Percentiles rank a stretch among this genome's conserved stretches.
Conservation (phyloP, 1,140 invertebrate species). For the Marisa cornuarietis region DNA sequence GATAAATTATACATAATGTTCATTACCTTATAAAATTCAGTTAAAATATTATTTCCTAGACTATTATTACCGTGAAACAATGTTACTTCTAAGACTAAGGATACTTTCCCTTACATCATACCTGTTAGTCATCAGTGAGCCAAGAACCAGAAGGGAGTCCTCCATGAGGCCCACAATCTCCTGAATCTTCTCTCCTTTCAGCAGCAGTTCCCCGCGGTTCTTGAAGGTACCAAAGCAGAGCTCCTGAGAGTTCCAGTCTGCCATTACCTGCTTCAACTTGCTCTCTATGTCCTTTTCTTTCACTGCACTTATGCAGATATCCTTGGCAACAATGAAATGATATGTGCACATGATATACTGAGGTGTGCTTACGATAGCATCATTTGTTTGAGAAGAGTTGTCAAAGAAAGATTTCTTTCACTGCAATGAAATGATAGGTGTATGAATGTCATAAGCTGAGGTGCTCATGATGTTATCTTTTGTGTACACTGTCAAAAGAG, state of each 20-base stretch:
- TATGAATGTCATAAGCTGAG: too few relatives aligned
- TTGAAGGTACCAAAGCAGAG: slow-evolving; percentile 94
- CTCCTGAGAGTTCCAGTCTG: slow-evolving; percentile 92
- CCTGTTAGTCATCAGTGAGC: slow-evolving; percentile 88
- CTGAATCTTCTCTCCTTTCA: slow-evolving; percentile 73
- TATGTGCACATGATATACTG: not conserved
- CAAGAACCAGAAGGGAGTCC: slow-evolving; percentile 93
- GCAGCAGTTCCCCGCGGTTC: slow-evolving; percentile 88
- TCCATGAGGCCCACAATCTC: slow-evolving; percentile 93
- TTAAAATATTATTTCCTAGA: not conserved
- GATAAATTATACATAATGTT: not conserved
- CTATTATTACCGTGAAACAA: not conserved
- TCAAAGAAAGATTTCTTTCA: too few relatives aligned
- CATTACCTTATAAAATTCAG: not conserved
- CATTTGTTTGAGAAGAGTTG: too few relatives aligned
- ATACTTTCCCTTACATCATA: slow-evolving; percentile 4
- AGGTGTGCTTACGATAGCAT: too few relatives aligned
- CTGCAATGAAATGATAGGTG: too few relatives aligned
- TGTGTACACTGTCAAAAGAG: too few relatives aligned
- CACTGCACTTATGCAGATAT: slow-evolving; percentile 96
- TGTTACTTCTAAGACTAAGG: not conserved
- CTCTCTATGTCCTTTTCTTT: slow-evolving; percentile 98
- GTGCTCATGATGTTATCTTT: too few relatives aligned
- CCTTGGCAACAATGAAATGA: slow-evolving; percentile 62
- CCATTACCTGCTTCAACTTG: slow-evolving; percentile 90